These are phyloP conservation scores for Hapalemur alaotrensis DNA, from an alignment of 2,797 vertebrate genomes.

Conservation along the genomic window DNA sequence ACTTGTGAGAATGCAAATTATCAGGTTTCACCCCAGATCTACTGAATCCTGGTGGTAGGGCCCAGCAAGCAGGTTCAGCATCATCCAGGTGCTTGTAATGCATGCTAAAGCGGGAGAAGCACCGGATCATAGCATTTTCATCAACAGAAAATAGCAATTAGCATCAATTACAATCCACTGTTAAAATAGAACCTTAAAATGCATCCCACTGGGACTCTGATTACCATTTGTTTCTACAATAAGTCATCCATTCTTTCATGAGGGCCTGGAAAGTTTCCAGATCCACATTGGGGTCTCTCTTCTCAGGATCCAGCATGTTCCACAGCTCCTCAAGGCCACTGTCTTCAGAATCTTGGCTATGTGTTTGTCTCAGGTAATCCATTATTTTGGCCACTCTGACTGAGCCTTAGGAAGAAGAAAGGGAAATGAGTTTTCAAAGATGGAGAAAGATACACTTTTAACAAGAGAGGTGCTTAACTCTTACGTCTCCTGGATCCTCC, in stretches of 20 bases:
- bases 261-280: slow-evolving; percentile 90
- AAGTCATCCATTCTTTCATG: slow-evolving; percentile 93
- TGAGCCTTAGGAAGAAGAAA: slow-evolving; percentile 85
- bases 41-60: background rate
- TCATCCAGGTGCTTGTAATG: background rate
- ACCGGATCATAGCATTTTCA: background rate
- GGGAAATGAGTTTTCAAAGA: background rate
- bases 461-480: background rate
- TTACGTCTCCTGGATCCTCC: background rate
- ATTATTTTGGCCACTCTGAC: slow-evolving; percentile 91
- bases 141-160: background rate
- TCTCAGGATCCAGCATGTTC: slow-evolving; percentile 92
- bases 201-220: rapidly evolving
- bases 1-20: background rate
- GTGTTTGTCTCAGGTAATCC: slow-evolving; percentile 90
- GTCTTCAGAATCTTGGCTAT: slow-evolving; percentile 88
- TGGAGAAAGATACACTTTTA: background rate
- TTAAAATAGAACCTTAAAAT: background rate
- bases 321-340: slow-evolving; percentile 91
- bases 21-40: background rate
- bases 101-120: background rate
- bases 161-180: background rate
- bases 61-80: background rate
- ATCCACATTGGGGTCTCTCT: slow-evolving; percentile 90
- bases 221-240: slow-evolving; percentile 89